Evolutionary conservation across 2,113 vertebrate species (phyloP), one percentile per base, ranked within the genome.

Genomic region (Peucedramus taeniatus): DNA sequence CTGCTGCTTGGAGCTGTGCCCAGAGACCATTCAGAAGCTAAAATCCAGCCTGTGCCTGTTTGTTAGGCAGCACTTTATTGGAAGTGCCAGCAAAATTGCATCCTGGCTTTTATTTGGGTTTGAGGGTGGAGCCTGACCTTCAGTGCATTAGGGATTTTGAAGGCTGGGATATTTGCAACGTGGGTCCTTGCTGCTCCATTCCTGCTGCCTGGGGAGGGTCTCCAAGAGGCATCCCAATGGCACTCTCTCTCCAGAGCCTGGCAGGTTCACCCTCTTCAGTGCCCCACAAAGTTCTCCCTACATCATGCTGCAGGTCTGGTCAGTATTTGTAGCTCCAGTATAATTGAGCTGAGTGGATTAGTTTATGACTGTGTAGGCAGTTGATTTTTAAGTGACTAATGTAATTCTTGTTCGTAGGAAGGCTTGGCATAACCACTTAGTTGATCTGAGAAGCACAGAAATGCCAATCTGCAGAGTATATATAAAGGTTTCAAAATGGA

Each of bases 381-480:
- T 45, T 74, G 71, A 86, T 86, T 80, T 90, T 94, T 61, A 91
- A 93, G 45, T 85, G 63, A 85, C 26, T 87, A 81, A 70, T 64
- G 44, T 78, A 87, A 71, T 89, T 84, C 60, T 84, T 92, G 68
- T 92, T 91, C 51, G 23, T 89, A 80, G 68, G 89, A 94, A 92
- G 50, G 59, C n/a, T 87, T 91, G 78, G 44, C 74, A 31, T 78
- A 94, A 57, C 61, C 74, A 16, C 39, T 57, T 68, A 37, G 54
- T 51, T 90, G 78, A 90, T 83, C 66, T 0, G 0, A 85, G n/a
- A 79, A 90, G n/a, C 20, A 35, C 44, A 57, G 78, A 90, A 92
- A 80, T 79, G 40, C 30, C 63, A 45, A 16, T 94, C 59, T 92
- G 45, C 50, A 35, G 74, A 65, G 31, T 76, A 61, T 75, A 74